These are phyloP conservation scores for Coreius guichenoti DNA, from an alignment of 2,797 vertebrate species.

Conservation along the genomic window DNA sequence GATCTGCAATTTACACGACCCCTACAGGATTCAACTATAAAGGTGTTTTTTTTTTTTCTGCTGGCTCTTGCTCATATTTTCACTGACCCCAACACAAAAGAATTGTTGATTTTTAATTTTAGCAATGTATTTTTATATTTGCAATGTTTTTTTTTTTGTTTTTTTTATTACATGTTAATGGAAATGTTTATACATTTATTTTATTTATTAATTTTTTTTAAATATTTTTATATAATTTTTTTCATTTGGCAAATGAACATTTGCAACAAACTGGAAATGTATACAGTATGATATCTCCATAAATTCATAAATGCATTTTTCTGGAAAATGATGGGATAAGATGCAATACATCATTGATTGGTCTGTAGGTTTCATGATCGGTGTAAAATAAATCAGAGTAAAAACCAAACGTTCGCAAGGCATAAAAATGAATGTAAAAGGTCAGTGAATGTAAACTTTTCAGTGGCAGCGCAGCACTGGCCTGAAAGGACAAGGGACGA, in stretches of 20 bases:
- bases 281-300: neutral
- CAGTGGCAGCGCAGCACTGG: too few relatives aligned
- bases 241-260: neutral
- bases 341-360: too few relatives aligned
- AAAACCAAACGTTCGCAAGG: neutral
- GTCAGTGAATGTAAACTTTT: neutral
- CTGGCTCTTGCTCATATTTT: neutral
- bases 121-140: neutral
- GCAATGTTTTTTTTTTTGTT: neutral
- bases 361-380: too few relatives aligned
- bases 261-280: neutral
- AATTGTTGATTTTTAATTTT: neutral
- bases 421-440: neutral
- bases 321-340: neutral
- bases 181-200: neutral
- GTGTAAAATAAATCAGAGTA: neutral
- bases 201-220: neutral
- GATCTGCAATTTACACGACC: constrained; percentile 74
- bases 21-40: constrained; percentile 58
- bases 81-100: neutral
- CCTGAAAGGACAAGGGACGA: neutral
- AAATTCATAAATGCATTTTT: neutral
- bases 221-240: neutral
- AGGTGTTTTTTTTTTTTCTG: too few relatives aligned
- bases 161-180: neutral